Base-by-base conservation (phyloP, 2,888 invertebrate genomes). In the Leucophenga maculata region DNA sequence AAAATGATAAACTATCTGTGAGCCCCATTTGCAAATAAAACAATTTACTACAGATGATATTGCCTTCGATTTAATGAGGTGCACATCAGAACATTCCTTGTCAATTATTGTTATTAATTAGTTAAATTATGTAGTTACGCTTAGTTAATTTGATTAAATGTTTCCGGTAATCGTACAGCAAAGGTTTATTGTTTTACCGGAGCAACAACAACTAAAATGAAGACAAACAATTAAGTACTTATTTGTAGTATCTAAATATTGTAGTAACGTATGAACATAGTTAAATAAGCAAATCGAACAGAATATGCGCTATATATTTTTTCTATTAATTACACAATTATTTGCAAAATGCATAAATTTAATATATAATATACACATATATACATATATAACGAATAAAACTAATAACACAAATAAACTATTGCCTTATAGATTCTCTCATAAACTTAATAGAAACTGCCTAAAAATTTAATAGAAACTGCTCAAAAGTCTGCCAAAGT, bases 361-460 rank as follows among this genome's bases (percentile, higher is more conserved):
- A 50, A 50, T n/a, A n/a, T n/a, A n/a, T n/a, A n/a, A n/a, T n/a
- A n/a, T n/a, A n/a, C n/a, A n/a, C n/a, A n/a, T n/a, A n/a, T n/a
- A n/a, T n/a, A n/a, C n/a, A n/a, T n/a, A n/a, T n/a, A 26, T 50
- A 22, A 67, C 1, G 18, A 57, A 65, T 54, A 55, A 44, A 62
- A 70, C 32, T 26, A 65, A 66, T 50, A 50, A 16, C n/a, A 50
- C 4, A 50, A 4, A 48, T n/a, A 48, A n/a, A n/a, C n/a, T n/a
- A n/a, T n/a, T n/a, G n/a, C n/a, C n/a, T n/a, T n/a, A n/a, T n/a
- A n/a, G n/a, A n/a, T n/a, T n/a, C n/a, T n/a, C n/a, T n/a, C n/a
- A n/a, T n/a, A n/a, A n/a, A n/a, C n/a, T n/a, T n/a, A n/a, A n/a
- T n/a, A n/a, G n/a, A n/a, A n/a, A n/a, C n/a, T n/a, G n/a, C n/a